A percentile compares a stretch with the other conserved stretches of the same genome.
phyloP scores from a whole-genome alignment of 2,797 vertebrate species.

The Danio choprae region DNA sequence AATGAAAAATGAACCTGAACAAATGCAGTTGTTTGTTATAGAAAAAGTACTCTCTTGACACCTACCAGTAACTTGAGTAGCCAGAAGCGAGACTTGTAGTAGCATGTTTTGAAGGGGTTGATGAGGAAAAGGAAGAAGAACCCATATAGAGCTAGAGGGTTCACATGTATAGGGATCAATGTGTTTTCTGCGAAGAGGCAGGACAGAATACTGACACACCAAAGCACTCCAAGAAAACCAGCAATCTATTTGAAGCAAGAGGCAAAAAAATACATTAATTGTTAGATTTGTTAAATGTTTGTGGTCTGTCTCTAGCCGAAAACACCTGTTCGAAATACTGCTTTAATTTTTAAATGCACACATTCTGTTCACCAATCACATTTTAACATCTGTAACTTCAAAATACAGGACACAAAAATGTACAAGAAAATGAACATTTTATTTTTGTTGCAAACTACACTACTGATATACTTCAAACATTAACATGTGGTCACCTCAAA shows the following conservation, averaged over 20 bases:
- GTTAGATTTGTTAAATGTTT: too few relatives aligned
- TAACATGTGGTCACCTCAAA: slow-evolving; percentile 87
- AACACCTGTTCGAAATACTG: too few relatives aligned
- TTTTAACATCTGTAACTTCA: background rate
- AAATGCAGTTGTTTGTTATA: background rate
- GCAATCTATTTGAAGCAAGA: slow-evolving; percentile 83
- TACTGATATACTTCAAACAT: too few relatives aligned
- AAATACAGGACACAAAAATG: background rate
- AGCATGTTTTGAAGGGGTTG: slow-evolving; percentile 98
- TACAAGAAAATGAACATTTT: background rate
- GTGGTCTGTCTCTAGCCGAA: too few relatives aligned
- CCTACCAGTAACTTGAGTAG: slow-evolving; percentile 96
- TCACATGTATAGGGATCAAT: slow-evolving; percentile 89
- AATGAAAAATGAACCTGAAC: too few relatives aligned
- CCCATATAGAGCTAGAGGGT: slow-evolving; percentile 94
- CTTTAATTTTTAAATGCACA: too few relatives aligned
- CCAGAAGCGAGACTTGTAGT: slow-evolving; percentile 99
- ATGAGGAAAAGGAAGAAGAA: slow-evolving; percentile 97
- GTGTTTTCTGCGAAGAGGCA: slow-evolving; percentile 88
- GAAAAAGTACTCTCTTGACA: background rate
- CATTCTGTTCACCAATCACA: too few relatives aligned
- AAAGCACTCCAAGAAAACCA: slow-evolving; percentile 94
- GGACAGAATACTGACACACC: slow-evolving; percentile 94
- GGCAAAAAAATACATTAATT: background rate
- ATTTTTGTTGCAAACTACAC: background rate